phyloP scores from a whole-genome alignment of 2,888 invertebrate genomes.

The Cremastinae sp. region DNA sequence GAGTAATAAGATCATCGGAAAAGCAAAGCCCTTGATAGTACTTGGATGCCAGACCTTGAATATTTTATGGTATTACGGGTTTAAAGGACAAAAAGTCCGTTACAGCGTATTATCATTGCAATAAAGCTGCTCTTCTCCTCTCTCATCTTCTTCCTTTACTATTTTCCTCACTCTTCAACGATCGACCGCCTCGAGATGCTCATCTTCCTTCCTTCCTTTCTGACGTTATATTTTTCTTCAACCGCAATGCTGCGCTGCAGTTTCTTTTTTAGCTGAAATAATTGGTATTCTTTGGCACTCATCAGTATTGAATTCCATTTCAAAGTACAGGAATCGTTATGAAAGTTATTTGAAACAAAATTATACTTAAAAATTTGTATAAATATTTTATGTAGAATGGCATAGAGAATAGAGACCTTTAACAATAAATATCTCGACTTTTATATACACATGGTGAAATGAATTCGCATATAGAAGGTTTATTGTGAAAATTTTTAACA shows the following conservation, averaged over 20 bases:
- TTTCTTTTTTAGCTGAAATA: slow-evolving; percentile 10
- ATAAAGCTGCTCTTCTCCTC: slow-evolving; percentile 40
- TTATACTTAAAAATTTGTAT: too few relatives aligned
- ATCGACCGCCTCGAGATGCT: slow-evolving; percentile 19
- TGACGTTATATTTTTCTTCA: slow-evolving; percentile 10
- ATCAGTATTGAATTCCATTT: slow-evolving; percentile 27
- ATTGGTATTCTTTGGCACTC: slow-evolving; percentile 5
- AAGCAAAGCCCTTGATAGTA: slow-evolving; percentile 36
- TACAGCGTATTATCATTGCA: slow-evolving; percentile 52
- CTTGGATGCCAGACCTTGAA: slow-evolving; percentile 22
- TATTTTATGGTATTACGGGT: slow-evolving; percentile 52
- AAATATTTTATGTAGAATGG: too few relatives aligned
- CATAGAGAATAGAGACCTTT: too few relatives aligned
- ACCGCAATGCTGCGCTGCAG: slow-evolving; percentile 37
- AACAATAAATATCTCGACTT: too few relatives aligned
- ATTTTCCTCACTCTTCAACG: slow-evolving; percentile 2
- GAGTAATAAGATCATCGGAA: slow-evolving; percentile 45
- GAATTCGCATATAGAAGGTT: too few relatives aligned
- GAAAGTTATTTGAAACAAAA: too few relatives aligned
- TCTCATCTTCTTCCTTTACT: slow-evolving; percentile 11
- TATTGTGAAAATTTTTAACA: too few relatives aligned
- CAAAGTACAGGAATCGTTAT: too few relatives aligned
- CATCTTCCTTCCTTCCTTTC: slow-evolving; percentile 11
- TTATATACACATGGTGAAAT: too few relatives aligned
- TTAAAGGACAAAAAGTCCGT: slow-evolving; percentile 43